Base-by-base conservation (phyloP, 2,888 invertebrate species). In the Pyralis farinalis region DNA sequence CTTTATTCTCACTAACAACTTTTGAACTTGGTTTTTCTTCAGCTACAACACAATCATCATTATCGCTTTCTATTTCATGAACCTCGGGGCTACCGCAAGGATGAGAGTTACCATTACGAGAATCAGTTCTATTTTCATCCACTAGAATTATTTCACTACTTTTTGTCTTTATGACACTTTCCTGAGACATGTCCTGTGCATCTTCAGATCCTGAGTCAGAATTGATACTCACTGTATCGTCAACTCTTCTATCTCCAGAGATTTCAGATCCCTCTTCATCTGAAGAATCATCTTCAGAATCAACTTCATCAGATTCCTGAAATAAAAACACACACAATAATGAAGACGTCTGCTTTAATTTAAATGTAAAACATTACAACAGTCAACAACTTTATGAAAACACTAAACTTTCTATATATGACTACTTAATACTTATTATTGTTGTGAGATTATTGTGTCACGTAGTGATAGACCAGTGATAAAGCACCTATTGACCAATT, bases 21-120 rank as follows among this genome's bases (percentile, higher is more conserved):
- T 53, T 49, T 33, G 50, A 40, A 51, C 58, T 56, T 42, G 51
- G 44, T 46, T 68, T 51, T 46, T 78, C 72, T 34, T 50, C 54
- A 51, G 67, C 88, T 72, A 71, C 30, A 0, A 68, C 53, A 63
- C 64, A 65, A 49, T 90, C 90, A 55, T 91, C 91, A 71, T 90
- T 82, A 48, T 86, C 90, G 67, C 80, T 84, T 9, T 65, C 49
- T 44, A 84, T 78, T 59, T 86, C 85, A 37, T 83, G 78, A 16
- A 82, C 73, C 53, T 89, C 90, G 27, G 71, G 60, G 47, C 58
- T 77, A 11, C 49, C 49, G 39, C 47, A 71, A 35, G 52, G 56
- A 37, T 61, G 53, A 2, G 58, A 52, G 31, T 64, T 63, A 3
- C 71, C 74, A 57, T 78, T 80, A 34, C 66, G 63, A 37, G 51